These are phyloP conservation scores for Zaprionus vittiger DNA, from an alignment of 1,140 invertebrate species.

Conservation along the genomic window DNA sequence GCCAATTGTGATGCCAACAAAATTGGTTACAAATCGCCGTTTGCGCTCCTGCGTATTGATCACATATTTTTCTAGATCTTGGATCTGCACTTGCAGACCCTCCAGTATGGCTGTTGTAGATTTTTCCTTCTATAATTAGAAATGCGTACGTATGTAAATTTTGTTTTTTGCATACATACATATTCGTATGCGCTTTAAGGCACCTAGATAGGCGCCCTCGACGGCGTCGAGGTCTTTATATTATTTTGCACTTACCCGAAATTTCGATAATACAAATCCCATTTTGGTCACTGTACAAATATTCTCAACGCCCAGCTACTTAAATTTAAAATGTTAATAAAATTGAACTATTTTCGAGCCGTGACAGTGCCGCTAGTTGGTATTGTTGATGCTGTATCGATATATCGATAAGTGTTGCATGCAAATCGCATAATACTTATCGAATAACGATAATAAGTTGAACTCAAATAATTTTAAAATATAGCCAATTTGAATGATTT, in stretches of 20 bases:
- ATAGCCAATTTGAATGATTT: background rate
- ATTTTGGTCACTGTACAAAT: slow-evolving; percentile 34
- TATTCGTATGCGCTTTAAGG: slow-evolving; percentile 5
- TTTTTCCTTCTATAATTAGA: slow-evolving; percentile 91
- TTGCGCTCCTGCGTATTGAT: slow-evolving; percentile 91
- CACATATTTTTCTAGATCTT: slow-evolving; percentile 91
- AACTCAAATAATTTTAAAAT: background rate
- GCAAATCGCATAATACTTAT: slow-evolving; percentile 4
- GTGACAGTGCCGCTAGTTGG: slow-evolving; percentile 39
- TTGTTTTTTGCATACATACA: slow-evolving; percentile 10
- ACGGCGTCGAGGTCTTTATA: slow-evolving; percentile 13
- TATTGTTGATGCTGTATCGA: slow-evolving; percentile 34
- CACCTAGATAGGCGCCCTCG: slow-evolving; percentile 7
- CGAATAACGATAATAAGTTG: slow-evolving; percentile 5
- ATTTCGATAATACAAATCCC: slow-evolving; percentile 60
- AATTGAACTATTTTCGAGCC: slow-evolving; percentile 41
- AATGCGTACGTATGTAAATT: slow-evolving; percentile 54
- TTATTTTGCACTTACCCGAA: slow-evolving; percentile 45
- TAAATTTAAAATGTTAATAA: slow-evolving; percentile 54
- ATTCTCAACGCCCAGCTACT: slow-evolving; percentile 32
- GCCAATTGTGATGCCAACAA: slow-evolving; percentile 92
- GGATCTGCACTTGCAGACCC: slow-evolving; percentile 91
- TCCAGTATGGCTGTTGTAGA: slow-evolving; percentile 91
- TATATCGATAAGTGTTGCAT: slow-evolving; percentile 9
- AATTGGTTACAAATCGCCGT: slow-evolving; percentile 91